Base-by-base conservation (phyloP, 2,888 invertebrate species). In the Trachelus troglodyta region DNA sequence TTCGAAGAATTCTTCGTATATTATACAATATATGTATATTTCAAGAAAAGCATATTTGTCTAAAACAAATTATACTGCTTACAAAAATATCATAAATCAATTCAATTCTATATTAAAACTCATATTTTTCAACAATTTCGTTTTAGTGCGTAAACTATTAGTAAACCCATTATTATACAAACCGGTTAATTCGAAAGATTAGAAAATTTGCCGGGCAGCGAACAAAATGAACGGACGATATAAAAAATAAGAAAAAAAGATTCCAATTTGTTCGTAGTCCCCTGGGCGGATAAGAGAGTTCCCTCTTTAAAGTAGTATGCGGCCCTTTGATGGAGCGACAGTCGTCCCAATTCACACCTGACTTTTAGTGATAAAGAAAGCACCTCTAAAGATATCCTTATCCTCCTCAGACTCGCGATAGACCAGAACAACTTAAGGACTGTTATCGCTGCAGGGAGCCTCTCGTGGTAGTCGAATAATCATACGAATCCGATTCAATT, bases 301-400 rank as follows among this genome's bases (percentile, higher is more conserved):
- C 35, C 73, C 37, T 74, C 73, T 37, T 37, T 69, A 69, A 34
- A 34, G 75, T 79, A 81, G 79, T 80, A 56, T 80, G 37, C 69
- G 35, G 68, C 75, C 37, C 84, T 85, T 85, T 83, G 85, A 86
- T 83, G 84, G 78, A 80, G 78, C 77, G 82, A 79, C 82, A 77
- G 69, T 73, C 83, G 84, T 80, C 82, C 84, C 84, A 84, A 86
- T 89, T 87, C 87, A 89, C 88, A 88, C 89, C 86, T 87, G 87
- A 86, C 86, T 85, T 84, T 85, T 81, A 81, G 80, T 84, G 87
- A 85, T 86, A 89, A 88, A 71, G 71, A 71, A 84, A 83, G 80
- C 79, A 81, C 83, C 84, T 86, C 82, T 84, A 83, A 84, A 87
- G 87, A 88, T 88, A 88, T 84, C 83, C 81, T 85, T 86, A 84